Percentiles rank a stretch among this genome's conserved stretches.
Evolutionary conservation across 2,888 invertebrate genomes (phyloP).

Genomic region (Drosophila meridiana): DNA sequence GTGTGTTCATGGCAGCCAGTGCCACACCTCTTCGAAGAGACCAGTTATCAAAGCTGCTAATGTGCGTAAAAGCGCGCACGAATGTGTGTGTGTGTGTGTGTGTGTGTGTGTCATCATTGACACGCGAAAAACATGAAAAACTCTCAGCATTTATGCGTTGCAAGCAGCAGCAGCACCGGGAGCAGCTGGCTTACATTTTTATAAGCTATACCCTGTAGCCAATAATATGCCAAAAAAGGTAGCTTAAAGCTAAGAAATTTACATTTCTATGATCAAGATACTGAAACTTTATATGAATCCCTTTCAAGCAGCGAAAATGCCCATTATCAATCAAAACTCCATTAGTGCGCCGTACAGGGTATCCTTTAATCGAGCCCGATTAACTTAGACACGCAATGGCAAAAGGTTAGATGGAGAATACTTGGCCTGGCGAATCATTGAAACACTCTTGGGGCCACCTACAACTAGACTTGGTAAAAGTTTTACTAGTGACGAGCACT

Average conservation of each 20-base stretch:
- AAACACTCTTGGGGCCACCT: constrained; percentile 3
- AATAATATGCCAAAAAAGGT: neutral
- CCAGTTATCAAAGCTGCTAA: constrained; percentile 19
- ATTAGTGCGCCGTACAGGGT: neutral
- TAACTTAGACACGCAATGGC: neutral
- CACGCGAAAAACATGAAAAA: constrained; percentile 55
- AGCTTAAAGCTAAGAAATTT: neutral
- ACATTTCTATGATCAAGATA: neutral
- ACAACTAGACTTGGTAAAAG: constrained; percentile 17
- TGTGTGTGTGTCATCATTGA: constrained; percentile 45
- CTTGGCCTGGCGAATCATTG: neutral
- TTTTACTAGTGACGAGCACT: constrained; percentile 12
- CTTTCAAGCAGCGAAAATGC: neutral
- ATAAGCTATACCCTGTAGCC: constrained; percentile 30
- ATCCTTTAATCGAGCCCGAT: neutral
- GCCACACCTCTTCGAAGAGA: constrained; percentile 22
- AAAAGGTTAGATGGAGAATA: neutral
- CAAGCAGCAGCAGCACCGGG: constrained; percentile 34
- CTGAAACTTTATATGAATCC: neutral
- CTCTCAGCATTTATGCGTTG: constrained; percentile 53
- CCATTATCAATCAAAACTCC: neutral
- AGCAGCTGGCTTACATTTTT: constrained; percentile 40
- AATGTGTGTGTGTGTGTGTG: constrained; percentile 12
- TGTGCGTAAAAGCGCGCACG: constrained; percentile 14
- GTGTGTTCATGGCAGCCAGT: constrained; percentile 13